phyloP scores from a whole-genome alignment of 2,797 vertebrate genomes.

The Remorina albescens region DNA sequence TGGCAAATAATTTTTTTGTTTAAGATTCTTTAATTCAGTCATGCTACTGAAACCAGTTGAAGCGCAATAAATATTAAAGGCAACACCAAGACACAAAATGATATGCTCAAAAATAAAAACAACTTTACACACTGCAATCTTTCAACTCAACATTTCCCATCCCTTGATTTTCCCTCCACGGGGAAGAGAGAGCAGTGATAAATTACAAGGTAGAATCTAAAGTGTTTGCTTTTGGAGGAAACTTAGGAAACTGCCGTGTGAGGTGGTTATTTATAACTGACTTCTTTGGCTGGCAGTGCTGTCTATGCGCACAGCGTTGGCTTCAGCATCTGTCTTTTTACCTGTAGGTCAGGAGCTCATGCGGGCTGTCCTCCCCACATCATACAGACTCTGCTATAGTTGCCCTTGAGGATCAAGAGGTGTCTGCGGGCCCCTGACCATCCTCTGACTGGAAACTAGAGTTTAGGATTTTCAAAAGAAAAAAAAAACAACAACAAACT shows the following conservation, averaged over 20 bases:
- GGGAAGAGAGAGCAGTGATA: conserved; percentile 65
- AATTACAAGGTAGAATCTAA: conserved; percentile 78
- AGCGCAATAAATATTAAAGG: conserved; percentile 26
- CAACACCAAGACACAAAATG: conserved; percentile 10
- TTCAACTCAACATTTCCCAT: conserved; percentile 54
- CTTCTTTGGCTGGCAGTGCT: conserved; percentile 31
- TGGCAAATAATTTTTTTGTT: no score
- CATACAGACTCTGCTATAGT: conserved; percentile 52
- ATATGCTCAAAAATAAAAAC: conserved; percentile 54
- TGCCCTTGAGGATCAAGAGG: conserved; percentile 59
- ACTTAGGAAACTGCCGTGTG: conserved; percentile 65
- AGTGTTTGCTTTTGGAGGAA: conserved; percentile 79
- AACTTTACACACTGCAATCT: conserved; percentile 53
- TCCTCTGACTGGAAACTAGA: conserved; percentile 62
- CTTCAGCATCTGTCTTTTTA: conserved; percentile 58
- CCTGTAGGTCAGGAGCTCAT: conserved; percentile 63
- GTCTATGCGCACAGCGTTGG: conserved; percentile 32
- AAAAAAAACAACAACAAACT: no score
- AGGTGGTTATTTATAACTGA: conserved; percentile 71
- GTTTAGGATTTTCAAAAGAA: conserved; percentile 56
- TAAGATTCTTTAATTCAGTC: conserved; percentile 14
- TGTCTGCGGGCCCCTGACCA: conserved; percentile 57
- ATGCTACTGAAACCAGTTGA: conserved; percentile 22
- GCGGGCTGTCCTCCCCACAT: conserved; percentile 64
- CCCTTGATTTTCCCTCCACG: conserved; percentile 49